Base-by-base conservation (phyloP, 2,797 vertebrate genomes). In the Apogon hyalosoma region DNA sequence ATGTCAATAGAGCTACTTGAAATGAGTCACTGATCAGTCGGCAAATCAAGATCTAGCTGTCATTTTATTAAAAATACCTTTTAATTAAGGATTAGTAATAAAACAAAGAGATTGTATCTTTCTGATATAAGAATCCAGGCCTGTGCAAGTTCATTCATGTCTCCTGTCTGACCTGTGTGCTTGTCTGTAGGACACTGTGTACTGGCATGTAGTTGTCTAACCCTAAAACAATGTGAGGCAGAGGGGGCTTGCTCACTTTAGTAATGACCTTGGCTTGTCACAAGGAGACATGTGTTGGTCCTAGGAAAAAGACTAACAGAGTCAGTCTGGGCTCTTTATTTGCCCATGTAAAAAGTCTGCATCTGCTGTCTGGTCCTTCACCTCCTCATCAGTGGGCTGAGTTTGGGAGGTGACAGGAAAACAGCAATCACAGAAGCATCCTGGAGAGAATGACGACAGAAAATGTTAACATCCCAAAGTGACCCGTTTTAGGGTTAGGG, bases 251-350 rank as follows among this genome's bases (percentile, higher is more conserved):
- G 57, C 40, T 73, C 43, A 63, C 63, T 46, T 36, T 33, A 74
- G 67, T 75, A 61, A 64, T 88, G 88, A 92, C 85, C 90, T 90
- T 87, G 77, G 52, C 73, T 74, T 69, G 80, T 86, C 83, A 81
- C 62, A 72, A 46, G 51, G 69, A 84, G 85, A 79, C 84, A 82
- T 79, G 84, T 89, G 86, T 79, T 69, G 69, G 85, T 88, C 73
- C 0, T 31, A 82, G 69, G 72, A 70, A 65, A 64, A 36, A 61
- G 39, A 24, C 60, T 48, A 7, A 39, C 78, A 58, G 56, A 83
- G 73, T 58, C 69, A 61, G 83, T 86, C 80, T 84, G 69, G 84
- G 74, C 75, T 69, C 73, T 61, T 88, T 88, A 83, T 80, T 73
- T 84, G 85, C 67, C 82, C 68, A 52, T 81, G 86, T 87, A 88